These are phyloP conservation scores for Leptura quadrifasciata DNA, from an alignment of 2,888 invertebrate species.

Conservation along the genomic window DNA sequence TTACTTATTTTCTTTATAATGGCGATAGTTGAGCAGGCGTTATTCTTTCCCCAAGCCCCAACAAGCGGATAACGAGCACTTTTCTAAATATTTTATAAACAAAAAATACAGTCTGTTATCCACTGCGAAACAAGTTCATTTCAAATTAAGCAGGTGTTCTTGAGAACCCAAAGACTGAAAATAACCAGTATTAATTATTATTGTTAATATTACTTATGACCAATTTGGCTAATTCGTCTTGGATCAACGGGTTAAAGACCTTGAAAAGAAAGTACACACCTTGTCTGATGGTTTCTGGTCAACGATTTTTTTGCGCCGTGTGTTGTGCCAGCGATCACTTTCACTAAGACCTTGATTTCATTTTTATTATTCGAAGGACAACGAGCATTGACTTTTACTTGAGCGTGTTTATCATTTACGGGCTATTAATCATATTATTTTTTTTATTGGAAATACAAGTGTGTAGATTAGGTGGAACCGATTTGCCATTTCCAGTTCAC, in stretches of 20 bases:
- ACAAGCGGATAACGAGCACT: no score
- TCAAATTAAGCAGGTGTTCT: neutral
- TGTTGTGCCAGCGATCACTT: constrained; percentile 49
- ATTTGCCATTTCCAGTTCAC: no score
- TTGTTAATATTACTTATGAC: constrained; percentile 23
- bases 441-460: neutral
- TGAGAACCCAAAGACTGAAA: neutral
- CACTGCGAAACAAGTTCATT: neutral
- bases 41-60: no score
- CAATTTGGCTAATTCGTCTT: constrained; percentile 44
- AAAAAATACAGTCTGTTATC: no score
- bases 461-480: no score
- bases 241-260: constrained; percentile 53
- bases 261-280: constrained; percentile 59
- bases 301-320: constrained; percentile 37
- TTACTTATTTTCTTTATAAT: no score
- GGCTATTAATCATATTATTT: neutral
- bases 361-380: constrained; percentile 44
- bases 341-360: constrained; percentile 56
- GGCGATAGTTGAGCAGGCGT: no score
- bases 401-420: neutral
- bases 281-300: constrained; percentile 25
- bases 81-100: no score
- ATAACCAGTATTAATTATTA: constrained; percentile 2
- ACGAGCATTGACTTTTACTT: constrained; percentile 40